These are phyloP conservation scores for Acronicta leporina DNA, from an alignment of 2,888 invertebrate species.

Conservation along the genomic window DNA sequence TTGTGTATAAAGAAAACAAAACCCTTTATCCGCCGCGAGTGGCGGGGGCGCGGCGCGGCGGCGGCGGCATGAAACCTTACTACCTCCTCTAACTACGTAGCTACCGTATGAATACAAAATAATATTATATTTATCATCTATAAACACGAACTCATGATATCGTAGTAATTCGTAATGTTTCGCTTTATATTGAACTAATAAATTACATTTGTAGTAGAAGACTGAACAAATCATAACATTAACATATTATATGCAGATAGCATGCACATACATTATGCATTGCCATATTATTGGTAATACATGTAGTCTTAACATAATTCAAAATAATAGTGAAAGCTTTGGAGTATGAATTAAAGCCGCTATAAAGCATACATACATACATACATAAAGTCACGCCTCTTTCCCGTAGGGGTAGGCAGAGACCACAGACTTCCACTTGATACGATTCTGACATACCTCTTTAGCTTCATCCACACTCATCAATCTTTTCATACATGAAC, in stretches of 20 bases:
- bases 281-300: conserved; percentile 8
- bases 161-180: conserved; percentile 17
- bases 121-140: conserved; percentile 28
- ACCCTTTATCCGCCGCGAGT: conserved; percentile 74
- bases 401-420: no score
- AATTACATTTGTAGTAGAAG: conserved; percentile 20
- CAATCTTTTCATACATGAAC: no score
- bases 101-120: conserved; percentile 68
- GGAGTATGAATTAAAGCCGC: no score
- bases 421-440: no score
- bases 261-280: conserved; percentile 24
- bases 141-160: conserved; percentile 35
- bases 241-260: conserved; percentile 25
- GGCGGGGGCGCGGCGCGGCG: conserved; percentile 49
- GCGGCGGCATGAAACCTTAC: conserved; percentile 69
- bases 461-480: no score
- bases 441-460: no score
- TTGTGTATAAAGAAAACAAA: conserved; percentile 88
- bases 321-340: conserved; percentile 6
- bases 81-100: conserved; percentile 51
- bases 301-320: neutral
- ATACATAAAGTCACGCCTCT: no score
- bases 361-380: no score
- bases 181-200: conserved; percentile 26
- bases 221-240: conserved; percentile 38